Percentiles rank a stretch among this genome's conserved stretches.
Conservation (phyloP, 2,113 vertebrate genomes). For the Sinocyclocheilus maitianheensis region DNA sequence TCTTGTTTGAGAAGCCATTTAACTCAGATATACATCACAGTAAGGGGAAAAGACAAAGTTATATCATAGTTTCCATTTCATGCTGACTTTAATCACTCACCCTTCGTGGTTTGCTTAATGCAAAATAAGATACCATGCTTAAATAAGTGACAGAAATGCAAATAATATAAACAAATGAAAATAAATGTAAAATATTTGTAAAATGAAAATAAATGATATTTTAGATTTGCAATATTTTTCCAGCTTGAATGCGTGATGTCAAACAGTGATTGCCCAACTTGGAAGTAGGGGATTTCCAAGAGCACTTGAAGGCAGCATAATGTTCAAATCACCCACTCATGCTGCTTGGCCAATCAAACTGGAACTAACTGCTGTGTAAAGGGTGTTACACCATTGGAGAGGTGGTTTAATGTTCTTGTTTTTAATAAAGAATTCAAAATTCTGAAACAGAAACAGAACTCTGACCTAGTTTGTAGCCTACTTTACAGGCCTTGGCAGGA, state of each 20-base stretch:
- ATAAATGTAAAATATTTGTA: no score
- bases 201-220: not conserved
- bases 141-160: not conserved
- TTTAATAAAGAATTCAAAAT: not conserved
- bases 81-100: not conserved
- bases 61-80: not conserved
- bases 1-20: not conserved
- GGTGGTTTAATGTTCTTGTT: not conserved
- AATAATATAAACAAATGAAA: no score
- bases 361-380: not conserved
- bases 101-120: not conserved
- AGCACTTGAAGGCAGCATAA: not conserved
- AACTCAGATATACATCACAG: not conserved
- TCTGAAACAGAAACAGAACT: conserved; percentile 15
- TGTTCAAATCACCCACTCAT: not conserved
- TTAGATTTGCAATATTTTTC: not conserved
- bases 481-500: conserved; percentile 22
- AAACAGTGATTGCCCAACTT: not conserved
- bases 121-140: not conserved
- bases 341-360: not conserved
- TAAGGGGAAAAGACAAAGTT: not conserved
- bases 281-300: not conserved
- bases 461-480: conserved; percentile 32
- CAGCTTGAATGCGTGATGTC: not conserved
- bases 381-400: not conserved